Percentiles rank a stretch among this genome's conserved stretches.
These are phyloP conservation scores for Enteromius mattozi DNA, from an alignment of 2,797 vertebrate species.

Conservation along the genomic window DNA sequence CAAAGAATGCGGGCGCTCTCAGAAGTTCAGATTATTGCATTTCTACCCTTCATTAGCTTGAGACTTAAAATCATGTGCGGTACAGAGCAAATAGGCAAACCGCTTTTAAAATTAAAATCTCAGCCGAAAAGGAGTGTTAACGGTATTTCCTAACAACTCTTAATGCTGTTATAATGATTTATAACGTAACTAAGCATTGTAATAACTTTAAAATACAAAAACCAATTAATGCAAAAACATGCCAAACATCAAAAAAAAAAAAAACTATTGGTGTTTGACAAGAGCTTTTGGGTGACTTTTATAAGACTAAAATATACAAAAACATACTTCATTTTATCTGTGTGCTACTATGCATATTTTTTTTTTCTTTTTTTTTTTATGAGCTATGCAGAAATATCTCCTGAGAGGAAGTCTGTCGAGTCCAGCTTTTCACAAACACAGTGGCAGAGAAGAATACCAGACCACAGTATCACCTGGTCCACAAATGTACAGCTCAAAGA, in stretches of 20 bases:
- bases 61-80: slow-evolving; percentile 38
- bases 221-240: neutral
- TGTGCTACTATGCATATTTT: neutral
- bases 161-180: neutral
- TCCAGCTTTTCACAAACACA: slow-evolving; percentile 17
- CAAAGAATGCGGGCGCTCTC: slow-evolving; percentile 47
- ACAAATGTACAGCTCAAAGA: slow-evolving; percentile 33
- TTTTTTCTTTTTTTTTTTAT: neutral
- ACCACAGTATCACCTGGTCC: slow-evolving; percentile 47
- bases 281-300: neutral
- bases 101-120: neutral
- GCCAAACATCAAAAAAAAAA: neutral
- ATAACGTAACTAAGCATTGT: neutral
- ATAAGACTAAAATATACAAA: neutral
- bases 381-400: neutral
- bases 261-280: neutral
- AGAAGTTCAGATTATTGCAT: slow-evolving; percentile 53
- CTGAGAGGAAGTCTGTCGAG: neutral
- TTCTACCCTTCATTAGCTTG: slow-evolving; percentile 46
- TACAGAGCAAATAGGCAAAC: slow-evolving; percentile 15
- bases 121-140: neutral
- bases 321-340: neutral
- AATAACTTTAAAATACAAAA: slow-evolving; percentile 2
- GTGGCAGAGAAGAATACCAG: slow-evolving; percentile 39
- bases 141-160: neutral